phyloP scores from a whole-genome alignment of 1,140 invertebrate species.

The Dolichoris vasculosae region DNA sequence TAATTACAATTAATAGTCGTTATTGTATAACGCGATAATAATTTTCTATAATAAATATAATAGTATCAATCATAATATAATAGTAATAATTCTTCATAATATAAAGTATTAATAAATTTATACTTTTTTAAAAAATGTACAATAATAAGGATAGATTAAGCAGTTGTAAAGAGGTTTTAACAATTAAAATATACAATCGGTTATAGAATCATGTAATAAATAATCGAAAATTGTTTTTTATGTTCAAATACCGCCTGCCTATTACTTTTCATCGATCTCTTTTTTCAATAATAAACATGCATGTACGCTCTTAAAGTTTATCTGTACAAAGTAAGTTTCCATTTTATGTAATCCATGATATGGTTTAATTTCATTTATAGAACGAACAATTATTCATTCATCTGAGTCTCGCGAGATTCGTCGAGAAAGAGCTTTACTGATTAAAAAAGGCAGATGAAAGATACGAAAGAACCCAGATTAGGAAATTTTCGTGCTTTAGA shows the following conservation, averaged over 20 bases:
- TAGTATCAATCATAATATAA: conserved; percentile 55
- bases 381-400: conserved; percentile 18
- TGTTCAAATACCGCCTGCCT: neutral
- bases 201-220: conserved; percentile 45
- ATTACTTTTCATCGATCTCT: neutral
- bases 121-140: conserved; percentile 52
- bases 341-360: conserved; percentile 22
- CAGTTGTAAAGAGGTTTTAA: conserved; percentile 64
- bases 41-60: conserved; percentile 54
- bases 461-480: conserved; percentile 3
- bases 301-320: neutral
- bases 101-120: conserved; percentile 55
- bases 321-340: conserved; percentile 38
- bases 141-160: conserved; percentile 64
- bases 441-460: neutral
- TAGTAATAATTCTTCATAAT: conserved; percentile 60
- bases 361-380: conserved; percentile 41
- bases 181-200: conserved; percentile 68
- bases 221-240: conserved; percentile 27
- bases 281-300: conserved; percentile 15
- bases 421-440: neutral
- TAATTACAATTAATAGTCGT: conserved; percentile 27
- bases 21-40: conserved; percentile 47
- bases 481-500: neutral
- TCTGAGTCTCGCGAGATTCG: neutral